Percentiles rank a stretch among this genome's conserved stretches.
These are phyloP conservation scores for Leuciscus waleckii DNA, from an alignment of 2,797 vertebrate species.

Conservation along the genomic window DNA sequence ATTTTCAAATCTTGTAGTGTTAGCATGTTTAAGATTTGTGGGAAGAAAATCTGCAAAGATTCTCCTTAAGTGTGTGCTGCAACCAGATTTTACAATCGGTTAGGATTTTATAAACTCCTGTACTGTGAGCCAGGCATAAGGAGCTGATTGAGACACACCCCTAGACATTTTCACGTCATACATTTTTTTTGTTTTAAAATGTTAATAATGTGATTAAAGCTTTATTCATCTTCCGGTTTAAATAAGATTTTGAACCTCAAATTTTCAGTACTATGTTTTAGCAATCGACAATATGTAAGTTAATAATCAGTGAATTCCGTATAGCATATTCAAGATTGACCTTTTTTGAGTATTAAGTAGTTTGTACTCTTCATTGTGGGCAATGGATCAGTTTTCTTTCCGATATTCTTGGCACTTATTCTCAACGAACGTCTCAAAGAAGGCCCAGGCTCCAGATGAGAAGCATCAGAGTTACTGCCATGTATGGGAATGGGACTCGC, in stretches of 20 bases:
- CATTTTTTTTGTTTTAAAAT: background rate
- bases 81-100: too few relatives aligned
- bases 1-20: too few relatives aligned
- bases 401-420: background rate
- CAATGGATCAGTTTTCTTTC: background rate
- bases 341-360: background rate
- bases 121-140: background rate
- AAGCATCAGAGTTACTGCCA: background rate
- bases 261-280: background rate
- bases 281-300: background rate
- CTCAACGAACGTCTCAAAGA: constrained; percentile 20
- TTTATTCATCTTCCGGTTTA: background rate
- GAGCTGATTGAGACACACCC: background rate
- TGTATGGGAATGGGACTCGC: background rate
- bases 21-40: too few relatives aligned
- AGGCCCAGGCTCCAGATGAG: background rate
- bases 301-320: background rate
- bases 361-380: background rate
- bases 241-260: background rate
- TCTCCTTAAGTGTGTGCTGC: too few relatives aligned
- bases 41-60: too few relatives aligned
- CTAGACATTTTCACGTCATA: background rate
- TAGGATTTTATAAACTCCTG: too few relatives aligned
- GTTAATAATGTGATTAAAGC: background rate
- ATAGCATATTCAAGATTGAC: background rate